Evolutionary conservation across 2,888 invertebrate species (phyloP).

Genomic region (Drosophila fulvimacula): DNA sequence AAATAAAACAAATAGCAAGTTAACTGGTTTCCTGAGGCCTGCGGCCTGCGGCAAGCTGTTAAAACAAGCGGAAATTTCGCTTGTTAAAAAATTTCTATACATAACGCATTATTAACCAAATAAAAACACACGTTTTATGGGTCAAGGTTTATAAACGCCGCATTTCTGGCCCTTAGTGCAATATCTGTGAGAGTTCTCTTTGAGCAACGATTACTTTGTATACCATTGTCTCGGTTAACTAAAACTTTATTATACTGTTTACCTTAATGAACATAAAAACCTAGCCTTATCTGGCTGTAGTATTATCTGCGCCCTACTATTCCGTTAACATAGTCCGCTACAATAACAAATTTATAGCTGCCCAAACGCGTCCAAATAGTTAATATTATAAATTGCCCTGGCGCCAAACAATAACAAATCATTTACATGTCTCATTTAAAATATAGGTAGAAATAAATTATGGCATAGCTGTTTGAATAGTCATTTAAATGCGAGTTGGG

Average conservation of each 20-base stretch:
- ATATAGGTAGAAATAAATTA: neutral
- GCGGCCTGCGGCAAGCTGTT: slow-evolving; percentile 9
- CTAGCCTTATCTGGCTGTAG: slow-evolving; percentile 3
- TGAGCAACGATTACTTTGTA: neutral
- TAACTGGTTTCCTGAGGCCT: slow-evolving; percentile 5
- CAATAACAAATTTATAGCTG: slow-evolving; percentile 5
- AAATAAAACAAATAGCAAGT: slow-evolving; percentile 10
- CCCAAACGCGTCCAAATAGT: neutral
- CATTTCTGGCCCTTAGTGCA: neutral
- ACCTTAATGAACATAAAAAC: neutral
- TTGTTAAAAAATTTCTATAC: neutral
- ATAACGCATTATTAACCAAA: neutral
- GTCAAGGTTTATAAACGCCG: slow-evolving; percentile 28
- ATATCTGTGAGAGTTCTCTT: neutral
- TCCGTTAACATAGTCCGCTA: neutral
- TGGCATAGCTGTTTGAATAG: neutral
- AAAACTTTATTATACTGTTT: slow-evolving; percentile 16
- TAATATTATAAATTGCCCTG: neutral
- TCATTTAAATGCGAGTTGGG: slow-evolving; percentile 4
- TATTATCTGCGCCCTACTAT: slow-evolving; percentile 14
- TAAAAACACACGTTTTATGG: neutral
- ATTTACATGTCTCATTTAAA: neutral
- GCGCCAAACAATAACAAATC: neutral
- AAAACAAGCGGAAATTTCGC: slow-evolving; percentile 1
- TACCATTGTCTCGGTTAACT: neutral